These are phyloP conservation scores for Cephalotes varians DNA, from an alignment of 2,888 invertebrate species.

Conservation along the genomic window DNA sequence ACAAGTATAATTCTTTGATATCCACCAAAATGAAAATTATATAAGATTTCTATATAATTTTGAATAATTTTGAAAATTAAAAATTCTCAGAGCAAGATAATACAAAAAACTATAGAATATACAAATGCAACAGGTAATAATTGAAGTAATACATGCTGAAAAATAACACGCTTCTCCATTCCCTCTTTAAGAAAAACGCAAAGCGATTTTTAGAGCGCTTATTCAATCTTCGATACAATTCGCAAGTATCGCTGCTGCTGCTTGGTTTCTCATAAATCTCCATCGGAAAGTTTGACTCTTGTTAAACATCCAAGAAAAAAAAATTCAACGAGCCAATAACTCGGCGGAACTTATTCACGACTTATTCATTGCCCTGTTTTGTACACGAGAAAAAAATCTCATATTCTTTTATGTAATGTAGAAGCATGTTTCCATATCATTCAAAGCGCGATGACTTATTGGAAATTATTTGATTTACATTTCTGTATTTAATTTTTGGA, in stretches of 20 bases:
- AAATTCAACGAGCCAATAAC: slow-evolving; percentile 46
- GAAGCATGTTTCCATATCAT: background rate
- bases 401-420: background rate
- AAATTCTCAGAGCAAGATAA: slow-evolving; percentile 3
- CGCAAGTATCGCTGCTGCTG: background rate
- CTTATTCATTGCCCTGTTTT: slow-evolving; percentile 2
- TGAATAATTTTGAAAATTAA: background rate
- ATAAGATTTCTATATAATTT: background rate
- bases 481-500: background rate
- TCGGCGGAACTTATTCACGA: slow-evolving; percentile 2
- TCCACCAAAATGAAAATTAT: background rate
- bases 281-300: slow-evolving; percentile 17
- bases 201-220: background rate
- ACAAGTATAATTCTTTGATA: background rate
- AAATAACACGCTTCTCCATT: background rate
- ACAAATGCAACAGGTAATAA: background rate
- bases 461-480: background rate
- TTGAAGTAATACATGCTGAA: background rate
- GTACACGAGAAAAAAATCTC: background rate
- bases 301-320: slow-evolving; percentile 60
- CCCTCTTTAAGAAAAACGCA: background rate
- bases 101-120: background rate
- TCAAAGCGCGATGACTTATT: background rate
- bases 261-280: slow-evolving; percentile 30
- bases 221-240: slow-evolving; percentile 13